Evolutionary conservation across 37 sponge, comb jelly and placozoan genomes (phyloP), one percentile per base, ranked within the genome.

Genomic region (Beroe forskalii): DNA sequence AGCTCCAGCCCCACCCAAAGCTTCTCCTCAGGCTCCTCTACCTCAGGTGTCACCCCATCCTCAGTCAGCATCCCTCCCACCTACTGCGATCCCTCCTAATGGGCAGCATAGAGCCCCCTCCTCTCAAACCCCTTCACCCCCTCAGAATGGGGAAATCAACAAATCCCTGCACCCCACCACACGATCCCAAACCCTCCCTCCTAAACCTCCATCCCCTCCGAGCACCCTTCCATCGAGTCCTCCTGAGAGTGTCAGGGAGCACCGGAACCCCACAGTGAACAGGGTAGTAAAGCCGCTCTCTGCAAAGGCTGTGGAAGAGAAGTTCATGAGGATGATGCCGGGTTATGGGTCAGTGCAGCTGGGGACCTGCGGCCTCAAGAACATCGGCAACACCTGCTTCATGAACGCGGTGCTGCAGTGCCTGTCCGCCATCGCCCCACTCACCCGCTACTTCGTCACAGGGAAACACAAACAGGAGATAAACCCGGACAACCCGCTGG

Each of bases 381-480:
- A 90, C 35, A 62, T 90, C 24, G 90, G 90, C 4, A 90, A 90
- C 90, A 90, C 90, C 4, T 90, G 90, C 41, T 90, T 66, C 64
- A 90, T 90, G 90, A 90, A 90, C 67, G 66, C 90, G 28, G 67
- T 90, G 24, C 64, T 90, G 63, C 90, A 90, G 41, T 90, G 90
- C 33, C 24, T 90, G 12, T 66, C 67, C 23, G 40, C 66, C 64
- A 90, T 62, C 6, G 90, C 67, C 1, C 90, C 90, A 23, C 90
- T 90, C 12, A 62, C 90, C 24, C 66, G 28, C 41, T 90, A 90
- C 44, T 90, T 90, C 64, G 6, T 90, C 1, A n/a, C 33, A 14
- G 67, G 90, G 20, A n/a, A 19, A 62, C 41, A 90, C 20, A 80
- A 80, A 37, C 25, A 80, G 24, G 86, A 80, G 27, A 44, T 80